These are phyloP conservation scores for Tetropium fuscum DNA, from an alignment of 2,888 invertebrate species.

Conservation along the genomic window DNA sequence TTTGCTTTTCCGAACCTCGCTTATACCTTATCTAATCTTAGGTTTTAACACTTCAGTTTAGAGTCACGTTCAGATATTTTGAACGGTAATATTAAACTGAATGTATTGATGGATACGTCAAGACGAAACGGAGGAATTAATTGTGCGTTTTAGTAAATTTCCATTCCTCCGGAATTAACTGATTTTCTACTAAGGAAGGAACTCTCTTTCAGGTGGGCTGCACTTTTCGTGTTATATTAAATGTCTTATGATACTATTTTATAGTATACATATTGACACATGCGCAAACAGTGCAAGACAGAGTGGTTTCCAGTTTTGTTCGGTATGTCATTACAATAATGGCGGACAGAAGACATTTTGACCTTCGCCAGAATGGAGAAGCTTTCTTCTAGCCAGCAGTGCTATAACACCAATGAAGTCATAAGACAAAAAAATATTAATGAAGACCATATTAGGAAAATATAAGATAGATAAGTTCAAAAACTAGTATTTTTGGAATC, in stretches of 20 bases:
- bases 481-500: no score
- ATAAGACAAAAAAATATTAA: no score
- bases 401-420: no score
- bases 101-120: neutral
- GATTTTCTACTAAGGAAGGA: slow-evolving; percentile 3
- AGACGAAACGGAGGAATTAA: neutral
- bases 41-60: slow-evolving; percentile 29
- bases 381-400: neutral
- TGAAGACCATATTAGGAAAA: no score
- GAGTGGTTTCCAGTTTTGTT: no score
- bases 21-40: slow-evolving; percentile 38
- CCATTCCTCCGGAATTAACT: neutral
- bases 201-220: neutral
- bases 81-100: neutral
- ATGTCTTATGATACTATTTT: slow-evolving; percentile 9
- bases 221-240: slow-evolving; percentile 1
- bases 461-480: no score
- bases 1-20: slow-evolving; percentile 19
- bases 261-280: slow-evolving; percentile 16
- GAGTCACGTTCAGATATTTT: slow-evolving; percentile 30
- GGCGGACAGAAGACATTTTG: neutral
- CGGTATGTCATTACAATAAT: neutral
- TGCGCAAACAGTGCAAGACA: neutral
- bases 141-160: neutral
- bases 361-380: no score